Evolutionary conservation across 2,888 invertebrate species (phyloP).

Genomic region (Lysandra bellargus): DNA sequence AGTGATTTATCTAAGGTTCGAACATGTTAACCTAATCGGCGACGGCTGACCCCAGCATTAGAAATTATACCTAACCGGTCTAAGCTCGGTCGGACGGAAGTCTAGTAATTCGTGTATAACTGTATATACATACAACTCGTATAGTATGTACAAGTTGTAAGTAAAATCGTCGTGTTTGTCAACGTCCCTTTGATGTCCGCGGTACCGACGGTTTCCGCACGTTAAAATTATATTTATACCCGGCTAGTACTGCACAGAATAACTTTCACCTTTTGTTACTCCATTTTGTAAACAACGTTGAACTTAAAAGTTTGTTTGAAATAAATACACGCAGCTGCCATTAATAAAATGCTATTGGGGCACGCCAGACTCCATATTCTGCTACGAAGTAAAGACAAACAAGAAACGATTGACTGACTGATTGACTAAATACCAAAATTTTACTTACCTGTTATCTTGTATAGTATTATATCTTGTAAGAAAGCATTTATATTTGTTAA

Average conservation of each 20-base stretch:
- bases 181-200: slow-evolving; percentile 44
- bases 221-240: slow-evolving; percentile 46
- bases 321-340: slow-evolving; percentile 24
- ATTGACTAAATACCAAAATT: not conserved
- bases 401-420: not conserved
- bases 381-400: not conserved
- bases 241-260: slow-evolving; percentile 44
- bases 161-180: slow-evolving; percentile 39
- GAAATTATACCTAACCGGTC: slow-evolving; percentile 6
- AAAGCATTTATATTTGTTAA: no score
- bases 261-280: slow-evolving; percentile 50
- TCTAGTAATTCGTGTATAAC: not conserved
- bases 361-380: not conserved
- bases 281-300: slow-evolving; percentile 47
- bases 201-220: slow-evolving; percentile 36
- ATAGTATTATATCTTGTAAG: no score
- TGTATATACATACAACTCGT: no score
- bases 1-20: no score
- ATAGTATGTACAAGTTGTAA: slow-evolving; percentile 12
- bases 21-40: no score
- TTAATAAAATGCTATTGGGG: not conserved
- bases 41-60: slow-evolving; percentile 1
- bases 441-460: no score
- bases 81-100: not conserved
- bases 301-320: slow-evolving; percentile 33